A percentile compares a stretch with the other conserved stretches of the same genome.
Conservation (phyloP, 2,113 vertebrate species). For the Datnioides undecimradiatus region DNA sequence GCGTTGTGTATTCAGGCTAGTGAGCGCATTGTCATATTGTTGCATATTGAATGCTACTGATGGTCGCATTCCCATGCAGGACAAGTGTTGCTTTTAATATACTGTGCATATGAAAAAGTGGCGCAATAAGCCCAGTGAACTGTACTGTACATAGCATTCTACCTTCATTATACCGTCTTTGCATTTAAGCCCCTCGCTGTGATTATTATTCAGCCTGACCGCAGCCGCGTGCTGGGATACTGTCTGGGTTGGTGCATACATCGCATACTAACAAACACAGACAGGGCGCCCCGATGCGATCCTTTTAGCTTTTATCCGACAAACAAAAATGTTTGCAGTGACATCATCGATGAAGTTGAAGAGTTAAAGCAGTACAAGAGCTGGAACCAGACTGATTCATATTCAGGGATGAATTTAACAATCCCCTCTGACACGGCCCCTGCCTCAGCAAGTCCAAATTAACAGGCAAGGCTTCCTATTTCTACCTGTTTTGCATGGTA, state of each 20-base stretch:
- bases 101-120: not conserved
- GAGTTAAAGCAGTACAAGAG: not conserved
- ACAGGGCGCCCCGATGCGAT: not conserved
- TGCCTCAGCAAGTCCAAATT: not conserved
- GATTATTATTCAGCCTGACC: slow-evolving; percentile 32
- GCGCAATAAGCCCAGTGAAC: slow-evolving; percentile 1
- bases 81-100: not conserved
- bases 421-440: slow-evolving; percentile 17
- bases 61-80: not conserved
- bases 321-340: not conserved
- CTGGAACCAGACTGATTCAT: slow-evolving; percentile 1
- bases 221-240: slow-evolving; percentile 8
- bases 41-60: not conserved
- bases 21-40: not conserved
- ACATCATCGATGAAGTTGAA: not conserved
- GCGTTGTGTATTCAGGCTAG: not conserved
- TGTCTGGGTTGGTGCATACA: not conserved
- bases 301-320: slow-evolving; percentile 1
- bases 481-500: slow-evolving; percentile 17
- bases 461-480: slow-evolving; percentile 23
- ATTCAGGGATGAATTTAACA: slow-evolving; percentile 25
- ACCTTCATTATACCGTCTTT: not conserved
- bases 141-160: not conserved
- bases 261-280: slow-evolving; percentile 18
- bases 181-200: not conserved